Evolutionary conservation across 1,140 invertebrate genomes (phyloP), one percentile per base, ranked within the genome.

Genomic region (Elymnias hypermnestra): DNA sequence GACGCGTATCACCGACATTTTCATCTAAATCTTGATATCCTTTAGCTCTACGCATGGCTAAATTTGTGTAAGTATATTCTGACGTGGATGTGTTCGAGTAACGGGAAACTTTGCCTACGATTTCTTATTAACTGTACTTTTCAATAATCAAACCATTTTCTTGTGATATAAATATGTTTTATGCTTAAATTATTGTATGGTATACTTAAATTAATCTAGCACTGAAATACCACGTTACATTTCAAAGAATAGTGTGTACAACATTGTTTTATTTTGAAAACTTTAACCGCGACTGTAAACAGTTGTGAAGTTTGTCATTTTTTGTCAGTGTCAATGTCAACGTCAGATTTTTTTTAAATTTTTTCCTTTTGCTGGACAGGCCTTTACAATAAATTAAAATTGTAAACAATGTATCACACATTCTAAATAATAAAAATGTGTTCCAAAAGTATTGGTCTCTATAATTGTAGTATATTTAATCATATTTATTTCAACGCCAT

Each of bases 1-100:
- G 47, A 36, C 72, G 62, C 3, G 60, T 50, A 10, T 59, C 70
- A n/a, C 53, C 66, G 3, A 49, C 73, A 63, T 65, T 78, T 29
- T 87, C 82, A 49, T 87, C 85, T 25, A 87, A 56, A 55, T 87
- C 85, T 56, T 87, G 85, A 59, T 87, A 87, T 36, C 85, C 85
- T 57, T 84, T 87, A 48, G 74, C 58, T 44, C 83, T 72, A 36
- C 82, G 61, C 77, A 86, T 86, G 36, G 48, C 44, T 52, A 43
- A 31, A 22, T 13, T 26, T 25, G 10, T 5, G 4, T 2, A 6
- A 26, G 2, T 43, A 29, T 51, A 38, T 57, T 56, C 50, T 74
- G 74, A 79, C 75, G 70, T 79, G 68, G 64, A 60, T 50, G 36
- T 51, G 29, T 28, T 36, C 37, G 41, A 54, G 31, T 75, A 81